phyloP scores from a whole-genome alignment of 2,113 vertebrate genomes.

The Phainopepla nitens region DNA sequence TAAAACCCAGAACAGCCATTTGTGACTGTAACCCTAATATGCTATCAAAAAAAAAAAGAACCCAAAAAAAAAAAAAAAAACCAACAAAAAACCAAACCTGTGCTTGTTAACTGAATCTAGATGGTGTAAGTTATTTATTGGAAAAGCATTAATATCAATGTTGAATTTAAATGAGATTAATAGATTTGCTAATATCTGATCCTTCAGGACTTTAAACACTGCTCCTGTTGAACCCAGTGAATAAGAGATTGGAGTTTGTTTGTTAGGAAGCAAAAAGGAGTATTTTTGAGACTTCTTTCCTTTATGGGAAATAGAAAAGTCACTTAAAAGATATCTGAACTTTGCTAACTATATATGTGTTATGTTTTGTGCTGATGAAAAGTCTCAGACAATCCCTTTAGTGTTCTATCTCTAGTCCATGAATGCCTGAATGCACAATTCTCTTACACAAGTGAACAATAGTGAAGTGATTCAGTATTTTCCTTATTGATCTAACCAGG shows the following conservation, averaged over 20 bases:
- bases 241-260: background rate
- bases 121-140: background rate
- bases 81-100: background rate
- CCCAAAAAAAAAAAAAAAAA: background rate
- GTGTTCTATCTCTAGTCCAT: background rate
- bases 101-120: background rate
- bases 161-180: background rate
- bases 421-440: background rate
- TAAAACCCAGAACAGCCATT: background rate
- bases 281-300: background rate
- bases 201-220: background rate
- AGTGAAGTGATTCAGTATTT: conserved; percentile 1
- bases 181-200: background rate
- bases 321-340: background rate
- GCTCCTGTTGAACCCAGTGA: background rate
- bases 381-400: background rate
- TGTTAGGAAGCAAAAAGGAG: background rate
- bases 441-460: background rate
- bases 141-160: background rate
- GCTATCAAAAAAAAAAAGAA: background rate
- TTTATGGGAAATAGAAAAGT: background rate
- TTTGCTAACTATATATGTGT: background rate
- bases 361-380: background rate
- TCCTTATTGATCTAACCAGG: conserved; percentile 42
- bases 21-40: background rate